Base-by-base conservation (phyloP, 2,113 vertebrate species). In the Pungitius pungitius region DNA sequence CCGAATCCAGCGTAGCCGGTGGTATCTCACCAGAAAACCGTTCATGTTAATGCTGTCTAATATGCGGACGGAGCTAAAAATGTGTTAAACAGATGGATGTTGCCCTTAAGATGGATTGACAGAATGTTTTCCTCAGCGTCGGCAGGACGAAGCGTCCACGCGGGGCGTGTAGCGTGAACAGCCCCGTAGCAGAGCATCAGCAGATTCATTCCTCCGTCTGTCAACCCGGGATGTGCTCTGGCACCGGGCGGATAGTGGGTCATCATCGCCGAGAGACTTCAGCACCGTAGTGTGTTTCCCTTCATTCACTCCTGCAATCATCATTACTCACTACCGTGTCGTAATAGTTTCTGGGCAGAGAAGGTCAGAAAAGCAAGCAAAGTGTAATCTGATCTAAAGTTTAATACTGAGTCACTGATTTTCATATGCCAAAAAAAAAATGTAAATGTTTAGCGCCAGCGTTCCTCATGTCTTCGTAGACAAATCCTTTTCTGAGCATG, bases 1-100 rank as follows among this genome's bases (percentile, higher is more conserved):
- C 52, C 65, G 63, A 77, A 58, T 73, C 20, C 8, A 60, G 67
- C 45, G 43, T 22, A n/a, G 39, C 22, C 55, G 62, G 30, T 51
- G 56, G 30, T 18, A n/a, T 51, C 6, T 49, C 40, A 27, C 68
- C 17, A 33, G 69, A 39, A 27, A 6, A 20, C 24, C 1, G 9
- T n/a, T 39, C 18, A 4, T 56, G 24, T 61, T 70, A 2, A 27
- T 26, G 4, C 30, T 65, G 35, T 26, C 40, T 57, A 56, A 69
- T 18, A 69, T 40, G 27, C 39, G 14, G 58, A n/a, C n/a, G n/a
- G n/a, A n/a, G n/a, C n/a, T n/a, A n/a, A n/a, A n/a, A n/a, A n/a
- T n/a, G n/a, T n/a, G n/a, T n/a, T n/a, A n/a, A n/a, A n/a, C n/a
- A n/a, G n/a, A n/a, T n/a, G n/a, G n/a, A n/a, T n/a, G n/a, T n/a